Percentiles rank a stretch among this genome's conserved stretches.
Evolutionary conservation across 2,113 vertebrate genomes (phyloP).

Genomic region (Trichechus manatus): DNA sequence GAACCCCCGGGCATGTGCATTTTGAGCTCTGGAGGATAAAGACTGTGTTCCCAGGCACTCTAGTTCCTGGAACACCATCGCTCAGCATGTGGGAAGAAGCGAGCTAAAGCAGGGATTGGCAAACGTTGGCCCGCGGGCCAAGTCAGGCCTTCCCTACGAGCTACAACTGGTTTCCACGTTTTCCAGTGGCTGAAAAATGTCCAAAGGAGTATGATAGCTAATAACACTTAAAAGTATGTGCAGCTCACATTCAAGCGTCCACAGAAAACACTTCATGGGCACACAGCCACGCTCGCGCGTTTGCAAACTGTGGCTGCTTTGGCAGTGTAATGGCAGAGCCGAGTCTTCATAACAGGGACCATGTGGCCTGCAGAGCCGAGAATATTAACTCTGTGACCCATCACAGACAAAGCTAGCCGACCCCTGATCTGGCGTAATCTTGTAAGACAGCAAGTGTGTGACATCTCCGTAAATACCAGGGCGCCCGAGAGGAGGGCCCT

Average conservation of each 20-base stretch:
- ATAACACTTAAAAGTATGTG: neutral
- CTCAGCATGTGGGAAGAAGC: neutral
- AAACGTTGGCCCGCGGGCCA: fast-evolving
- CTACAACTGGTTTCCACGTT: neutral
- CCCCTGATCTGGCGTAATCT: no score
- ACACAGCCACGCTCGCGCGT: neutral
- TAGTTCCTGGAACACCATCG: fast-evolving
- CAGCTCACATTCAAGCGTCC: neutral
- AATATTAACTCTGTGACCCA: no score
- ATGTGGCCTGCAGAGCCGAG: fast-evolving
- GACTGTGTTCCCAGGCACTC: neutral
- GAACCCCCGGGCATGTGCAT: fast-evolving
- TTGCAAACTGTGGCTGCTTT: fast-evolving
- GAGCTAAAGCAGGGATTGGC: fast-evolving
- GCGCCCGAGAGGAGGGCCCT: no score
- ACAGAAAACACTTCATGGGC: neutral
- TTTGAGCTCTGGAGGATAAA: neutral
- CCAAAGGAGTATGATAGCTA: neutral
- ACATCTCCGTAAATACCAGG: fast-evolving
- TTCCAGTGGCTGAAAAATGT: neutral
- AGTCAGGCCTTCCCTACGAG: neutral
- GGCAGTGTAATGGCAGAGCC: fast-evolving
- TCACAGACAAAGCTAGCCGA: neutral
- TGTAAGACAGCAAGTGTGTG: neutral
- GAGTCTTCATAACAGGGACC: fast-evolving